phyloP scores from a whole-genome alignment of 2,113 vertebrate species.

The Ceuthmochares aereus region DNA sequence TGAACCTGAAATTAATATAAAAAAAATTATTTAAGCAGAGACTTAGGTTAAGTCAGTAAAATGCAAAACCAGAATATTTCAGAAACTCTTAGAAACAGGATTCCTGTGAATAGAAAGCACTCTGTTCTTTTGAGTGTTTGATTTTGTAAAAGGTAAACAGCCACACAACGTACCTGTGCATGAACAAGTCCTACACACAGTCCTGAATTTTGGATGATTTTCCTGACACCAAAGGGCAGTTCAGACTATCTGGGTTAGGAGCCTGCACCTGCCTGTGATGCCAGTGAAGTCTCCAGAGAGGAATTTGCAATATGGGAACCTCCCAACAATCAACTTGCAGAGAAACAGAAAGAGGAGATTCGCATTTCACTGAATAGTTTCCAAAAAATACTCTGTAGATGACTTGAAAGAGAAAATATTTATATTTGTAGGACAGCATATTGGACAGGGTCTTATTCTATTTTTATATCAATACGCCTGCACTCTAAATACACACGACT shows the following conservation, averaged over 20 bases:
- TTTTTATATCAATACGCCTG: neutral
- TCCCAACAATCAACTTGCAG: neutral
- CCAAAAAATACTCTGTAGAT: neutral
- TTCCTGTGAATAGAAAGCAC: neutral
- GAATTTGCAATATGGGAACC: neutral
- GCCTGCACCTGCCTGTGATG: neutral
- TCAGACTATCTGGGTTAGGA: neutral
- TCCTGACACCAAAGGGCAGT: neutral
- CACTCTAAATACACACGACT: neutral
- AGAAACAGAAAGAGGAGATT: neutral
- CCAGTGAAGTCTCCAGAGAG: neutral
- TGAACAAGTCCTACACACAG: neutral
- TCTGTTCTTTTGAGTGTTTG: neutral
- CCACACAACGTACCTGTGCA: neutral
- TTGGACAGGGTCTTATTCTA: neutral
- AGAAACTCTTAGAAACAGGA: neutral
- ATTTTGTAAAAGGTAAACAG: neutral
- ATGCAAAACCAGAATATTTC: neutral
- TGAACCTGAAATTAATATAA: constrained; percentile 19
- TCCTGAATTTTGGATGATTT: neutral
- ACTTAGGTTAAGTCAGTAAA: neutral
- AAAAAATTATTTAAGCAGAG: too few relatives aligned
- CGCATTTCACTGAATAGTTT: neutral
- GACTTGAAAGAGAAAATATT: neutral
- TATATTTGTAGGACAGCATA: neutral